phyloP scores from a whole-genome alignment of 2,888 invertebrate genomes.

The Limnephilus auricula region DNA sequence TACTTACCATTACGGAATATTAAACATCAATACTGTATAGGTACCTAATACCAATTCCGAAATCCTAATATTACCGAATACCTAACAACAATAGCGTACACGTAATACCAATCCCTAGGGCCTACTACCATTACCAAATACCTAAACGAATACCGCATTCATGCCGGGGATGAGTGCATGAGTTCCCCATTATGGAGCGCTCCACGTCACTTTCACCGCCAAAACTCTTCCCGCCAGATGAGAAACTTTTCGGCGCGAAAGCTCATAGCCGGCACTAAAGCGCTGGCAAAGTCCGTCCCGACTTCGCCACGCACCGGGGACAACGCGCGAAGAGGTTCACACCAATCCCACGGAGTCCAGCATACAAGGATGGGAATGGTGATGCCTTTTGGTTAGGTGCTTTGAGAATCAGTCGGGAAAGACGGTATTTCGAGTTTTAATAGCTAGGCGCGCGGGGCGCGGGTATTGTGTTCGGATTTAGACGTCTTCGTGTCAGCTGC shows the following conservation, averaged over 20 bases:
- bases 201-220: constrained; percentile 36
- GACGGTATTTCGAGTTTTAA: not conserved
- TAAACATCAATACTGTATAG: no score
- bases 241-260: constrained; percentile 27
- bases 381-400: not conserved
- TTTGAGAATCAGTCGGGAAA: not conserved
- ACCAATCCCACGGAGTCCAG: not conserved
- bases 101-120: not conserved
- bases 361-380: not conserved
- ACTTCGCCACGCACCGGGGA: not conserved
- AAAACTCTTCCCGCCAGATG: not conserved
- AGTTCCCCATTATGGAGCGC: constrained; percentile 23
- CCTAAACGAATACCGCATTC: not conserved
- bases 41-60: no score
- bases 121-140: not conserved
- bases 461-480: constrained; percentile 65
- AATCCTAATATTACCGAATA: not conserved
- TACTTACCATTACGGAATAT: not conserved
- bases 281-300: not conserved
- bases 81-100: no score
- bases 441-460: constrained; percentile 36
- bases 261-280: constrained; percentile 7
- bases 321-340: not conserved
- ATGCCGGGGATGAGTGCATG: not conserved
- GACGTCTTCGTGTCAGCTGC: constrained; percentile 57